Conservation (phyloP, 2,888 invertebrate species). For the Pseudococcus jackbeardsleyi region DNA sequence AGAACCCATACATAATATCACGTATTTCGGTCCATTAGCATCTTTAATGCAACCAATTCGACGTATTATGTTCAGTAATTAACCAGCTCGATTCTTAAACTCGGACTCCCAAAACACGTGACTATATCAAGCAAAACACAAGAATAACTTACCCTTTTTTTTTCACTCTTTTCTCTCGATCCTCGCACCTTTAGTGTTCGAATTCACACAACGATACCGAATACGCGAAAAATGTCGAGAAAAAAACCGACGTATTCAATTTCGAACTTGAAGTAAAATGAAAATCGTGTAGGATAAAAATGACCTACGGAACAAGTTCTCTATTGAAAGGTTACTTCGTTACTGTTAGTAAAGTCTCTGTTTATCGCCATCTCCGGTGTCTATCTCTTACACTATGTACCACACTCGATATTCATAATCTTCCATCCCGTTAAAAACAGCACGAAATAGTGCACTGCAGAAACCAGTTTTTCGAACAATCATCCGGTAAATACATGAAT, state of each 20-base stretch:
- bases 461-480: slow-evolving; percentile 18
- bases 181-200: background rate
- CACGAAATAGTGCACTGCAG: slow-evolving; percentile 4
- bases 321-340: background rate
- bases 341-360: background rate
- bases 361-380: background rate
- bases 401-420: background rate
- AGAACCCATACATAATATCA: background rate
- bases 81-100: background rate
- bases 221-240: background rate
- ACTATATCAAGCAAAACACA: background rate
- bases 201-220: background rate
- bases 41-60: background rate
- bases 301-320: slow-evolving; percentile 11
- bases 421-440: background rate
- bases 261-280: background rate
- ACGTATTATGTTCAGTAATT: background rate
- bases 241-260: background rate
- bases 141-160: background rate
- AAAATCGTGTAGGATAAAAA: background rate
- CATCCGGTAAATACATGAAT: slow-evolving; percentile 14
- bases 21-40: too few species aligned
- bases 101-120: background rate
- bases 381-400: background rate
- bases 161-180: background rate